These are phyloP conservation scores for Willowsia nigromaculata DNA, from an alignment of 2,888 invertebrate genomes.

Conservation along the genomic window DNA sequence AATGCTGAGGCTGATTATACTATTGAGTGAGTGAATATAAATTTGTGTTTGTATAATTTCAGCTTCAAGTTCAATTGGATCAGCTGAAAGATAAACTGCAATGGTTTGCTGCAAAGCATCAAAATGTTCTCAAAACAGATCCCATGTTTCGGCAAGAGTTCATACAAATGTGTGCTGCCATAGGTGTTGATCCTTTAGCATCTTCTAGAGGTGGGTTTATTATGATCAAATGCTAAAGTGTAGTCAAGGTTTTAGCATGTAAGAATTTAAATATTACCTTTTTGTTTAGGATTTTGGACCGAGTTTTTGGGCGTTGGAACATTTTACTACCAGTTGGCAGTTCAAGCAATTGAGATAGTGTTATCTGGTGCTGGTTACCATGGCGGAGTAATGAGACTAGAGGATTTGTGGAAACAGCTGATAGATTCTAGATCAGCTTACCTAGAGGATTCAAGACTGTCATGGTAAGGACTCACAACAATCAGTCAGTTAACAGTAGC, in stretches of 20 bases:
- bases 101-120: constrained; percentile 97
- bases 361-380: constrained; percentile 96
- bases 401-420: constrained; percentile 88
- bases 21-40: too few species aligned
- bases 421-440: constrained; percentile 89
- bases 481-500: too few species aligned
- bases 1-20: too few species aligned
- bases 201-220: constrained; percentile 92
- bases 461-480: constrained; percentile 79
- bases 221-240: too few species aligned
- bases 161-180: constrained; percentile 99
- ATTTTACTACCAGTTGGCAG: constrained; percentile 98
- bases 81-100: constrained; percentile 94
- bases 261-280: not conserved
- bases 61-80: constrained; percentile 96
- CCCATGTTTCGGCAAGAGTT: constrained; percentile 97
- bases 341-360: constrained; percentile 99
- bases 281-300: constrained; percentile 91
- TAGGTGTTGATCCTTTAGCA: constrained; percentile 98
- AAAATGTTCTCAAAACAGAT: constrained; percentile 96
- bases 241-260: not conserved
- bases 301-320: constrained; percentile 97
- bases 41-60: not conserved
- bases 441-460: constrained; percentile 90
- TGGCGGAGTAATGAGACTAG: constrained; percentile 92